Percentiles rank a stretch among this genome's conserved stretches.
phyloP scores from a whole-genome alignment of 64 coral and sea anemone genomes.

The Pocillopora damicornis region DNA sequence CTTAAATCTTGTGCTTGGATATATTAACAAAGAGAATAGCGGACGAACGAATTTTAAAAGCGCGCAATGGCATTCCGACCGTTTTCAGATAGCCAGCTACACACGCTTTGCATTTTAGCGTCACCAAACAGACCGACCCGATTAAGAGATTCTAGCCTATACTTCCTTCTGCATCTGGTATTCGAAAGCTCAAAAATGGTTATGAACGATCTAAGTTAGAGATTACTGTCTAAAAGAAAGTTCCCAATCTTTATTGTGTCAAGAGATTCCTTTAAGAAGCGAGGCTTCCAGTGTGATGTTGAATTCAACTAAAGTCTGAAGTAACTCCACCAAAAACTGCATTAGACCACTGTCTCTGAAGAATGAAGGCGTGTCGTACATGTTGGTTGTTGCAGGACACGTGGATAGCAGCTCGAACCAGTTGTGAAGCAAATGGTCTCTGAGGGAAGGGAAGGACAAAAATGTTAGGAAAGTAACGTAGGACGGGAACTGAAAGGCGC shows the following conservation, averaged over 20 bases:
- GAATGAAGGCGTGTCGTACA: slow-evolving; percentile 94
- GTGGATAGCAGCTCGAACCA: slow-evolving; percentile 92
- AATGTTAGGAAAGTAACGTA: not conserved
- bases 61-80: no score
- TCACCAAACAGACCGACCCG: no score
- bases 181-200: not conserved
- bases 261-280: slow-evolving; percentile 93
- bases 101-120: no score
- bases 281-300: slow-evolving; percentile 92
- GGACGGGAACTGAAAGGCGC: not conserved
- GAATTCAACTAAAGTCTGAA: slow-evolving; percentile 82
- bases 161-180: not conserved
- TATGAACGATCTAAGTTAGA: not conserved
- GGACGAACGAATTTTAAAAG: no score
- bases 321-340: slow-evolving; percentile 89
- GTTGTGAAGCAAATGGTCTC: slow-evolving; percentile 91
- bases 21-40: no score
- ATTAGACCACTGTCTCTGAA: slow-evolving; percentile 75
- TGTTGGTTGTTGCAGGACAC: slow-evolving; percentile 89
- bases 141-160: no score
- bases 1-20: no score
- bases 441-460: not conserved
- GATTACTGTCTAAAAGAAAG: not conserved
- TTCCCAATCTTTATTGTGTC: not conserved
- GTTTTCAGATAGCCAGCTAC: no score